Evolutionary conservation across 2,888 invertebrate genomes (phyloP), one percentile per base, ranked within the genome.

Genomic region (Trichogramma dendrolimi): DNA sequence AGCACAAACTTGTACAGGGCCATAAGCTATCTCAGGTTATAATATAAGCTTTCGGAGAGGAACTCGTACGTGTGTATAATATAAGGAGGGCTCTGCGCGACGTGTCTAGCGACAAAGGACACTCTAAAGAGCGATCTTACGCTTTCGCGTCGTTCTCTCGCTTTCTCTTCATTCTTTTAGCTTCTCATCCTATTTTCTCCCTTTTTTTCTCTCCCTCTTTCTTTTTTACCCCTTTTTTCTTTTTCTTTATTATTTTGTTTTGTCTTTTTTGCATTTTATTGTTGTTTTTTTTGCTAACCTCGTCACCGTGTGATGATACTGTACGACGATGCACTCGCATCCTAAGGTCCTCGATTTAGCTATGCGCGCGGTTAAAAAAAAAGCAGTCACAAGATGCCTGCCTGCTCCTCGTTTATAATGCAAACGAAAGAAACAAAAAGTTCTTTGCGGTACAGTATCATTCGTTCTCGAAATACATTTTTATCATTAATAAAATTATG

Each of bases 101-200:
- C 27, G 27, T 27, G 27, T 27, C 27, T 27, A 67, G 74, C 76
- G 75, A 76, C 76, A 76, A 75, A 75, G 76, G 75, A 76, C 75
- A 76, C 73, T 75, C 74, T 74, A 73, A 72, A 72, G 72, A 70
- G 67, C 68, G 67, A 66, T 66, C 66, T 62, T 57, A 60, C 59
- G 61, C 55, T 53, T 62, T 27, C 44, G 7, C 8, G 14, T 10
- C 8, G 14, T 40, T 3, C 55, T 40, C 59, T 39, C 55, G 44
- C 41, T 42, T 61, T 38, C 58, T 46, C 49, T 46, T n/a, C 53
- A 6, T 46, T 46, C n/a, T 27, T 55, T 55, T 55, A 6, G 41
- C 5, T 47, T n/a, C 42, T 42, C 10, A 53, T 46, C 3, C 54
- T 50, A 51, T 54, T 49, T 59, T 44, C 50, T 48, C 55, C 48